Base-by-base conservation (phyloP, 1,140 invertebrate genomes). In the Orius laevigatus region DNA sequence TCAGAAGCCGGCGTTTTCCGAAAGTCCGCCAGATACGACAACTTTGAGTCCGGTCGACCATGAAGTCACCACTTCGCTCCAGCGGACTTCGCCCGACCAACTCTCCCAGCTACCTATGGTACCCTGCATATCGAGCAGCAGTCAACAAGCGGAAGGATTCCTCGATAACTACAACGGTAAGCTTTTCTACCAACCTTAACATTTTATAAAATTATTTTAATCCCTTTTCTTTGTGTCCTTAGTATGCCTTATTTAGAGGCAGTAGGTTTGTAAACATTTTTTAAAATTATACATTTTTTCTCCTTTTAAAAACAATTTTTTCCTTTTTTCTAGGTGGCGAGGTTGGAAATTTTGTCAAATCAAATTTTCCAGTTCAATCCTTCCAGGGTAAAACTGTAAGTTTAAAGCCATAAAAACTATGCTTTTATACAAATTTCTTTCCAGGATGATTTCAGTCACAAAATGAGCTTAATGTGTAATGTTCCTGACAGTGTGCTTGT, bases 121-220 rank as follows among this genome's bases (percentile, higher is more conserved):
- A 14, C 82, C 86, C 62, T 86, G 81, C 59, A 77, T 86, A 41
- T 86, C 84, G 2, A 85, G 81, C 58, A 85, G 81, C 58, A 59
- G 53, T 25, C 56, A 56, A 35, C 53, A 56, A 14, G 57, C 58
- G 15, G 51, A 53, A 31, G 33, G 36, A 8, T 36, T 15, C 5
- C 16, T 49, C 12, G 41, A 49, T 8, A 44, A 31, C 9, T 48
- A 53, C 39, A 40, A 19, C 14, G 34, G 49, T 46, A 51, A 32
- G 5, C 35, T n/a, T n/a, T n/a, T n/a, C n/a, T n/a, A n/a, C n/a
- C n/a, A n/a, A 45, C 35, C 15, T 19, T 42, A 45, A 5, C 4
- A 20, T 40, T 43, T 49, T 15, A 8, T 5, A 12, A 15, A 10
- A n/a, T 49, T 12, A n/a, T 46, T 20, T 10, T 11, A 12, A 38